Evolutionary conservation across 2,113 vertebrate genomes (phyloP), one percentile per base, ranked within the genome.

Genomic region (Synchiropus splendidus): DNA sequence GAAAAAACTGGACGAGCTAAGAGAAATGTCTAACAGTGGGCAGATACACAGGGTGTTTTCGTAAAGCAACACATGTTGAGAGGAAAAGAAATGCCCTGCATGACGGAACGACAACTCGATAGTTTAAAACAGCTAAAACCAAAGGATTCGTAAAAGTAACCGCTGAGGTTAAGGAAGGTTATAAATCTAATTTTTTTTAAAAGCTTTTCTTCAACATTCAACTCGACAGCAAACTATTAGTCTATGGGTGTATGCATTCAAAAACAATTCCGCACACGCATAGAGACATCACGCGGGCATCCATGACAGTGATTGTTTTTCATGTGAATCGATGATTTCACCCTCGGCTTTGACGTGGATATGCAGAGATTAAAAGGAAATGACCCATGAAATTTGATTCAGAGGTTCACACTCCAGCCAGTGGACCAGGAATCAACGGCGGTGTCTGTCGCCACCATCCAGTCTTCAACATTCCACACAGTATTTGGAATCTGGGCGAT

Each of bases 251-350:
- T 33, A 45, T 33, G 63, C 54, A 48, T 72, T 64, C 54, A n/a
- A n/a, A n/a, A n/a, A n/a, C n/a, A n/a, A n/a, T n/a, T n/a, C n/a
- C n/a, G n/a, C 54, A 53, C 63, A 64, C 48, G 42, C 48, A 49
- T 4, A 55, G 46, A 68, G 43, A 66, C 43, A 36, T 53, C 56
- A 31, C 55, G 59, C 49, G 42, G 46, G 53, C 66, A 54, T 62
- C 61, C 59, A 54, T 61, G 58, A 74, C 66, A 54, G 70, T 48
- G 42, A 60, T 59, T 48, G 36, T 54, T 54, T 38, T 37, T 57
- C 70, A 67, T 71, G 71, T 64, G 69, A 47, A 65, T 74, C 67
- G 54, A 73, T 58, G 42, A 70, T 58, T 67, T 72, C 51, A 70
- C 49, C 58, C 62, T 48, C 62, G 62, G 54, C 47, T 58, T 70